Evolutionary conservation across 2,113 vertebrate species (phyloP), one percentile per base, ranked within the genome.

Genomic region (Tretioscincus oriximinensis): DNA sequence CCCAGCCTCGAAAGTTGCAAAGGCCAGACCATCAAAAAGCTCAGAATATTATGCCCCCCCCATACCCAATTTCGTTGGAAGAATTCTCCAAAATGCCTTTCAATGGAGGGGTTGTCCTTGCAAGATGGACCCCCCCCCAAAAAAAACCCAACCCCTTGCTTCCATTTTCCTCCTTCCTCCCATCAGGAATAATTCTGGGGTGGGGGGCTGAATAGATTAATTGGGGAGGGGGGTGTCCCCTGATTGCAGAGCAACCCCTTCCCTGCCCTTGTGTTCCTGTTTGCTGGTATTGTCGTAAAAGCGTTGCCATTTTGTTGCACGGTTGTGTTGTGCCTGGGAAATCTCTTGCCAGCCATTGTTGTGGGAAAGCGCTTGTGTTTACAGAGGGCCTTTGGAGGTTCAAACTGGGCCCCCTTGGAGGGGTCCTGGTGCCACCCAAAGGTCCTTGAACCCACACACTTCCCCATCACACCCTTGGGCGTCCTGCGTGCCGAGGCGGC

Each of bases 331-430:
- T 41, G 58, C 61, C 47, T 7, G 20, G 28, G 12, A 35, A 10
- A 24, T 26, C 28, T 2, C 51, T 58, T 26, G 29, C 24, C 66
- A 35, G 29, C 73, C 83, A 80, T 84, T 84, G 83, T 84, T 84
- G 80, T 80, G 74, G 45, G 63, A 24, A 26, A 69, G 77, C 18
- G 8, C 26, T 41, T n/a, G 49, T 11, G 47, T 22, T 61, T 35
- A 24, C 6, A 26, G 77, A 26, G 71, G 77, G 77, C 77, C 35
- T 41, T 41, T n/a, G 24, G 28, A 28, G 1, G 1, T 35, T 1
- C 31, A 26, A n/a, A 16, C 8, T 1, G 45, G 7, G 45, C 5
- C 20, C 35, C 35, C 29, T 6, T n/a, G 35, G 35, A 41, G 35
- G 35, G 35, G 5, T 41, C 35, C 35, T 41, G 35, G 35, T n/a